Percentiles rank a stretch among this genome's conserved stretches.
These are phyloP conservation scores for Erebia epiphron DNA, from an alignment of 2,888 invertebrate species.

Conservation along the genomic window DNA sequence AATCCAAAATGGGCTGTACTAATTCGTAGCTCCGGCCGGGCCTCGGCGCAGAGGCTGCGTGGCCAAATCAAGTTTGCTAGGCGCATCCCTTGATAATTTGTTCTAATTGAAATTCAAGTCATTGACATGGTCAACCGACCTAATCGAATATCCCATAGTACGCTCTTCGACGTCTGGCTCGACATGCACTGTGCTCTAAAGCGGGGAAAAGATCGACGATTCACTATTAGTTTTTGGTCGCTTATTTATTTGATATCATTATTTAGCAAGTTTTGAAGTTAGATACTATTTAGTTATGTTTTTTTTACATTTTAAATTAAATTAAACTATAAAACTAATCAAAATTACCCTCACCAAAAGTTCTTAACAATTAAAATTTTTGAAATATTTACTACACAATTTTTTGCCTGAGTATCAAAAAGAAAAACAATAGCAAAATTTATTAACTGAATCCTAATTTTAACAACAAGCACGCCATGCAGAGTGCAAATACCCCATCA, in stretches of 20 bases:
- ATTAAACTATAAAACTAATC: no score
- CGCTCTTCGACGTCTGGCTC: conserved; percentile 47
- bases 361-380: no score
- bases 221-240: no score
- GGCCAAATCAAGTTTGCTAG: conserved; percentile 77
- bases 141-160: conserved; percentile 80
- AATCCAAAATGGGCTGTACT: conserved; percentile 44
- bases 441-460: background rate
- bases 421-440: no score
- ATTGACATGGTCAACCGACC: conserved; percentile 83
- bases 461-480: background rate
- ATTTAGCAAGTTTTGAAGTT: no score
- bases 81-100: conserved; percentile 82
- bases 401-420: no score
- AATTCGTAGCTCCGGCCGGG: conserved; percentile 44
- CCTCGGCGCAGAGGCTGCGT: conserved; percentile 58
- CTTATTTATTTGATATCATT: no score
- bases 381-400: no score
- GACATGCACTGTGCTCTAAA: conserved; percentile 25
- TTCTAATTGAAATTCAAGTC: conserved; percentile 88
- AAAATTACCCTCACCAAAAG: no score
- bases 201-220: conserved; percentile 22
- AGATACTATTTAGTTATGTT: no score
- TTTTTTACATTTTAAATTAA: no score
- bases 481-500: conserved; percentile 3